Evolutionary conservation across 2,888 invertebrate genomes (phyloP).

Genomic region (Aleiodes leptofemur): DNA sequence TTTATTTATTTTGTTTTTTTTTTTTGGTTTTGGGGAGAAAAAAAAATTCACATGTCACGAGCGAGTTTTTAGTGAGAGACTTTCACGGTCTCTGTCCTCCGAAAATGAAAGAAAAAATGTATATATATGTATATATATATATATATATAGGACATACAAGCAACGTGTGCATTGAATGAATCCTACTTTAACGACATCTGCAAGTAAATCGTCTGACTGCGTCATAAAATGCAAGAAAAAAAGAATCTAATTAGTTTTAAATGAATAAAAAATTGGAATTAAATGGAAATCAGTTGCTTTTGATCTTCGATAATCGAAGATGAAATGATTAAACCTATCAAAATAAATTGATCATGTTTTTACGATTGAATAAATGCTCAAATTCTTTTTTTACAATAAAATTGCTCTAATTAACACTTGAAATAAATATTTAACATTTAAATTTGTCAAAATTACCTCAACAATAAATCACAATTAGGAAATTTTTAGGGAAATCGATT

Average conservation of each 20-base stretch:
- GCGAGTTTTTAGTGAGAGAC: conserved; percentile 48
- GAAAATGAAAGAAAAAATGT: conserved; percentile 5
- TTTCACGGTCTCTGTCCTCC: conserved; percentile 51
- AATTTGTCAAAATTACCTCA: too few species aligned
- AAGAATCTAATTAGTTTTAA: too few species aligned
- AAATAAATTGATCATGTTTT: background rate
- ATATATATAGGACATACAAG: background rate
- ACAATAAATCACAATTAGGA: background rate
- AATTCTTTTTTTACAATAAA: background rate
- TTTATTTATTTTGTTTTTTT: conserved; percentile 5
- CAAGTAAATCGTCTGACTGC: background rate
- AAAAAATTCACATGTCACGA: conserved; percentile 53
- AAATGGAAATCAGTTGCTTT: too few species aligned
- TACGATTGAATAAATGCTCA: too few species aligned
- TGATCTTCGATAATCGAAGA: too few species aligned
- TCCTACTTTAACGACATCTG: conserved; percentile 33
- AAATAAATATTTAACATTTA: conserved; percentile 6
- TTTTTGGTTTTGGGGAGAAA: background rate
- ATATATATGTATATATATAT: background rate
- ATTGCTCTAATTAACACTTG: background rate
- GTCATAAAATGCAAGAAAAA: too few species aligned
- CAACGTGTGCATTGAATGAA: background rate
- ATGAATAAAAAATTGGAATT: too few species aligned
- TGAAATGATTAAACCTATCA: too few species aligned
- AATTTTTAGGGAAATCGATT: too few species aligned